These are phyloP conservation scores for Silurus glanis DNA, from an alignment of 2,113 vertebrate species.

Conservation along the genomic window DNA sequence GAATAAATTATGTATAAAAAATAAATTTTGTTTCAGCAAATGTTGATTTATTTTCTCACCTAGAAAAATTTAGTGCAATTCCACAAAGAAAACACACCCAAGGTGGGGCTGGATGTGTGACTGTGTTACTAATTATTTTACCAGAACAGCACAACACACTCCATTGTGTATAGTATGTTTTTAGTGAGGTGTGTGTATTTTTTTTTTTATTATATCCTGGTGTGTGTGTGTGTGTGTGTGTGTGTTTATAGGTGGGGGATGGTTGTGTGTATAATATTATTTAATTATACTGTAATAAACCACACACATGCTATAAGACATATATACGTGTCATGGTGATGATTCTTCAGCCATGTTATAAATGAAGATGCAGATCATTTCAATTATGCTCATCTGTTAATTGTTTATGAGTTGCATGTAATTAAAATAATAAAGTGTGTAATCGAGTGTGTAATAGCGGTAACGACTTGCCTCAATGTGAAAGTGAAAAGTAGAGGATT, in stretches of 20 bases:
- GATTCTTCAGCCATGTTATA: background rate
- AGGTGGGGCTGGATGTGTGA: too few relatives aligned
- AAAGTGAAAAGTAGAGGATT: background rate
- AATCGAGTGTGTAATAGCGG: background rate
- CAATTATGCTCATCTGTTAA: background rate
- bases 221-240: background rate
- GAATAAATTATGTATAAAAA: too few relatives aligned
- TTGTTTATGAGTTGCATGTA: background rate
- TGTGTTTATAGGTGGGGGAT: background rate
- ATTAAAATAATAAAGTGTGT: slow-evolving; percentile 19
- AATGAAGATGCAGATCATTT: background rate
- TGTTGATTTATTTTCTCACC: too few relatives aligned
- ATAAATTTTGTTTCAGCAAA: too few relatives aligned
- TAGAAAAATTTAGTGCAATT: too few relatives aligned
- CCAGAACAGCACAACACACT: too few relatives aligned
- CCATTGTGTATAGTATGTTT: too few relatives aligned
- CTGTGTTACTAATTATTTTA: too few relatives aligned
- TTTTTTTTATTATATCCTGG: too few relatives aligned
- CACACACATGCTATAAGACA: background rate
- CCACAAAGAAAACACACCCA: too few relatives aligned
- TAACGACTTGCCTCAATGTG: background rate
- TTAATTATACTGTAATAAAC: background rate
- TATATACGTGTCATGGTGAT: background rate
- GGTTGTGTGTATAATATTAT: background rate
- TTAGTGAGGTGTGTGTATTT: background rate